phyloP scores from a whole-genome alignment of 1,140 invertebrate genomes.

The Pogonomyrmex barbatus region DNA sequence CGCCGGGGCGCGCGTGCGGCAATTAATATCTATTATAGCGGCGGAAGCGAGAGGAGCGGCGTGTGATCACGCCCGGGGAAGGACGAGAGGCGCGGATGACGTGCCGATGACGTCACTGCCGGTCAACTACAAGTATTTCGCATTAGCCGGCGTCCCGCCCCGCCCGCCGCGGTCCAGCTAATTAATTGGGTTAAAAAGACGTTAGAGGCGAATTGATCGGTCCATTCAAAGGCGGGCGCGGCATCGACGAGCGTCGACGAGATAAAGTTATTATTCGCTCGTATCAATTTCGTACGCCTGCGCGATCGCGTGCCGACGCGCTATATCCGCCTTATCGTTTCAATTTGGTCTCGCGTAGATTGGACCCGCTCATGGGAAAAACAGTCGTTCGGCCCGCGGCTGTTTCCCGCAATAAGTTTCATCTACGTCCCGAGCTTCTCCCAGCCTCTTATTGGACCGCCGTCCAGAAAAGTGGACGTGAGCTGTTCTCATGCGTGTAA shows the following conservation, averaged over 20 bases:
- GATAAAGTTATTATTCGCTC: slow-evolving; percentile 81
- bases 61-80: slow-evolving; percentile 57
- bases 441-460: slow-evolving; percentile 16
- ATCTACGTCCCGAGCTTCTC: slow-evolving; percentile 29
- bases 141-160: slow-evolving; percentile 79
- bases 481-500: not conserved
- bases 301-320: slow-evolving; percentile 71
- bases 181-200: slow-evolving; percentile 86
- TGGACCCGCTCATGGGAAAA: slow-evolving; percentile 73
- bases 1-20: slow-evolving; percentile 60
- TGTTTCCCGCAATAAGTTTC: slow-evolving; percentile 66
- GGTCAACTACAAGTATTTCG: slow-evolving; percentile 86
- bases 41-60: slow-evolving; percentile 78
- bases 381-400: slow-evolving; percentile 13
- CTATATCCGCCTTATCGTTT: slow-evolving; percentile 72
- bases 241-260: slow-evolving; percentile 59
- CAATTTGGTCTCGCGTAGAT: slow-evolving; percentile 54
- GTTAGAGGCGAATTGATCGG: slow-evolving; percentile 82
- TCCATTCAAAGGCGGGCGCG: slow-evolving; percentile 73
- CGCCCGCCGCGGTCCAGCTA: slow-evolving; percentile 68
- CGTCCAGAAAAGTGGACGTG: not conserved
- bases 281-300: slow-evolving; percentile 76
- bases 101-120: slow-evolving; percentile 83
- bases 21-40: slow-evolving; percentile 85
- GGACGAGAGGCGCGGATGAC: slow-evolving; percentile 66